Evolutionary conservation across 2,113 vertebrate genomes (phyloP).

Genomic region (Ammodytes dubius): DNA sequence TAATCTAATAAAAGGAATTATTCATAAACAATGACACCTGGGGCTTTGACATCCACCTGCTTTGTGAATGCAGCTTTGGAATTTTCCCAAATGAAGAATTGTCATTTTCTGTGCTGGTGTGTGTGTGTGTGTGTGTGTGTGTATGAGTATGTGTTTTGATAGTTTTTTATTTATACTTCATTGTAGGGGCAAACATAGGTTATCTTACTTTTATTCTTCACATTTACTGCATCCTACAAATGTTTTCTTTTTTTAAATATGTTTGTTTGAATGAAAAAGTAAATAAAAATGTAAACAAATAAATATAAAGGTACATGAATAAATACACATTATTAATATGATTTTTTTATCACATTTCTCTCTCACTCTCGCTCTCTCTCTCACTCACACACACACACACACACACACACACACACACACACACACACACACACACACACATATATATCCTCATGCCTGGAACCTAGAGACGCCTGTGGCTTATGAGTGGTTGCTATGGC

Average conservation of each 20-base stretch:
- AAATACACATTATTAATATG: no score
- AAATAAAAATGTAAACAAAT: no score
- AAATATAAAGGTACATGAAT: no score
- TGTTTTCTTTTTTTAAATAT: background rate
- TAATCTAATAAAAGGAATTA: conserved; percentile 76
- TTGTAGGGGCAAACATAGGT: no score
- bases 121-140: conserved; percentile 2
- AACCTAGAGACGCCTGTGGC: conserved; percentile 54
- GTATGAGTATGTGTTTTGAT: background rate
- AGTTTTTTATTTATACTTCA: no score
- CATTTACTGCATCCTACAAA: no score
- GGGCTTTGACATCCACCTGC: conserved; percentile 43
- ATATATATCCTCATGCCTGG: conserved; percentile 52
- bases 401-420: conserved; percentile 48
- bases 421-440: no score
- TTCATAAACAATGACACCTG: conserved; percentile 75
- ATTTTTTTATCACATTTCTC: no score
- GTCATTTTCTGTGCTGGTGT: conserved; percentile 53
- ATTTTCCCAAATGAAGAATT: conserved; percentile 67
- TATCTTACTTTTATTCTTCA: no score
- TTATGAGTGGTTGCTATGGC: conserved; percentile 66
- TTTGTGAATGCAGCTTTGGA: conserved; percentile 57
- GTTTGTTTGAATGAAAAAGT: no score
- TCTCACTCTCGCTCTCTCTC: no score
- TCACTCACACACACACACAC: conserved; percentile 11